phyloP scores from a whole-genome alignment of 2,797 vertebrate genomes.

The Nannoperca obscura region DNA sequence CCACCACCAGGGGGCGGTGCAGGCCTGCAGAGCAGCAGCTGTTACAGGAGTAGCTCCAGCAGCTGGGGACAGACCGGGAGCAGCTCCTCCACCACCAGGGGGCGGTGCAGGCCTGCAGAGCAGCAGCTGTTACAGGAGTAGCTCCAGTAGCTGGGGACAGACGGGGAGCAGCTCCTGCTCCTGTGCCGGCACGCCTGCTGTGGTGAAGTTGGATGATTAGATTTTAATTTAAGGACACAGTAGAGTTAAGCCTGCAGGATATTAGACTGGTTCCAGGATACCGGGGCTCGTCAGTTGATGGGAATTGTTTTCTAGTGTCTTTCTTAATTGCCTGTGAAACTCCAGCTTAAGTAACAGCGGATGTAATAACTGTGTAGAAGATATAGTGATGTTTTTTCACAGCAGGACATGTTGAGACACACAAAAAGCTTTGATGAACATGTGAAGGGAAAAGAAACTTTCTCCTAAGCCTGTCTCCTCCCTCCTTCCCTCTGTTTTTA shows the following conservation, averaged over 20 bases:
- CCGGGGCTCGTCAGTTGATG: fast-evolving
- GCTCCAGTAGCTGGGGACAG: constrained; percentile 45
- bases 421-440: constrained; percentile 8
- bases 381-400: neutral
- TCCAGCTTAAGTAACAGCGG: neutral
- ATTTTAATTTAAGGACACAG: constrained; percentile 10
- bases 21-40: neutral
- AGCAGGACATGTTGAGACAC: constrained; percentile 3
- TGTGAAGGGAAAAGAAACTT: constrained; percentile 22
- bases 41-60: neutral
- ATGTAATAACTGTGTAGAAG: neutral
- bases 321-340: neutral
- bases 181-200: neutral
- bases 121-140: fast-evolving
- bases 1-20: constrained; percentile 28
- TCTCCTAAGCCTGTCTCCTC: constrained; percentile 2
- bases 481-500: neutral
- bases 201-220: neutral
- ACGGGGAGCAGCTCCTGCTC: neutral
- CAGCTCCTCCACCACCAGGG: neutral
- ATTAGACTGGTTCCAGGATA: neutral
- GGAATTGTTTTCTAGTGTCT: neutral
- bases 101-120: constrained; percentile 31
- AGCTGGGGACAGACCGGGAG: constrained; percentile 38
- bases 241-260: neutral